Evolutionary conservation across 2,888 invertebrate genomes (phyloP), one percentile per base, ranked within the genome.

Genomic region (Temnothorax unifasciatus): DNA sequence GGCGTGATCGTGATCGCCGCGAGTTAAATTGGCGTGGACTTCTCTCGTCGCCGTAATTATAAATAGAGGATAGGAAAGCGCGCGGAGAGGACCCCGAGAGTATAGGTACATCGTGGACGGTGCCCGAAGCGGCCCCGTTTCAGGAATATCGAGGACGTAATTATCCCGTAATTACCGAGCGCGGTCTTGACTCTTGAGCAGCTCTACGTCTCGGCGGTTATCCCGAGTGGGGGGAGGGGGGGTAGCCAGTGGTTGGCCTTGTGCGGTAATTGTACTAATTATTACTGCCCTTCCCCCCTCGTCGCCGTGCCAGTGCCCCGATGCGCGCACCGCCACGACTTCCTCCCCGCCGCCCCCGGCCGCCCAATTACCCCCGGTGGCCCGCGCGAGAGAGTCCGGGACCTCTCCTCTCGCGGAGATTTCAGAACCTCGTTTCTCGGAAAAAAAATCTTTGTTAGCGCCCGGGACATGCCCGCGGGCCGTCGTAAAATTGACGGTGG

Each of bases 201-300:
- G 90, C 89, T 85, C 41, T 69, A 85, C 86, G 87, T 88, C 83
- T 86, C 73, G 79, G 34, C 79, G 59, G 61, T 63, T 41, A 77
- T 52, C 41, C 59, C 59, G 59, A 84, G 71, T 69, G 75, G 79
- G 85, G 29, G 29, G 29, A 3, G 29, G 29, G 29, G 29, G 29
- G 84, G 57, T 85, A 84, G 84, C 50, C 74, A 81, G 79, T 81
- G 79, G 79, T 81, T 81, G 79, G 93, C 94, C 94, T 94, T 94
- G 94, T 91, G 91, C 93, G 91, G 94, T 94, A 94, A 94, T 94
- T 94, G 94, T 94, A 94, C 94, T 94, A 94, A 94, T 94, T 94
- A 94, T 94, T 94, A 93, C 93, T 89, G 91, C 88, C 89, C 88
- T 82, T 82, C 82, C 77, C 86, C 15, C 87, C 89, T 83, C 88